Evolutionary conservation across 2,888 invertebrate genomes (phyloP).

Genomic region (Entomobrya proxima): DNA sequence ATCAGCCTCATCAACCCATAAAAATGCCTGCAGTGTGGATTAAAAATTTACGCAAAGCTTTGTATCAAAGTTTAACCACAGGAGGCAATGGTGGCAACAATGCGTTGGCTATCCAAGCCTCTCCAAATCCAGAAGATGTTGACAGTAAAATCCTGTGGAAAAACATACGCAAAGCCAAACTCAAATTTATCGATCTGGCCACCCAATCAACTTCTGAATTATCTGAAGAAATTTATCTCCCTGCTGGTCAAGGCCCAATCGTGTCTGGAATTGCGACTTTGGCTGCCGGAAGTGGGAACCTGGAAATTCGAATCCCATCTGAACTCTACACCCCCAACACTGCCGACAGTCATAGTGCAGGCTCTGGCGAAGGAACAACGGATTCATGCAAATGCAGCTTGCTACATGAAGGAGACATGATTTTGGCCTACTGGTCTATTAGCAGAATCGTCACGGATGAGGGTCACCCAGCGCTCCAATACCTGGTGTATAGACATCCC

Average conservation of each 20-base stretch:
- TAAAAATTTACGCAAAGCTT: conserved; percentile 70
- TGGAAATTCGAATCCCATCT: conserved; percentile 71
- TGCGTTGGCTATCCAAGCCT: neutral
- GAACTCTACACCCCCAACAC: conserved; percentile 66
- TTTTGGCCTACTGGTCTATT: conserved; percentile 74
- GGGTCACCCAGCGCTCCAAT: conserved; percentile 72
- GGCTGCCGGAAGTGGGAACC: conserved; percentile 58
- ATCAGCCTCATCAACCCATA: neutral
- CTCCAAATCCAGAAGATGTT: neutral
- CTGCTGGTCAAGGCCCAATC: conserved; percentile 68
- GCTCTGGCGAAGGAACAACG: neutral
- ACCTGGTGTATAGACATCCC: conserved; percentile 72
- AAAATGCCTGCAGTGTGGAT: conserved; percentile 73
- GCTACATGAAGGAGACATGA: conserved; percentile 71
- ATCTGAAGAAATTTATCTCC: conserved; percentile 67
- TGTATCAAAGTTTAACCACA: conserved; percentile 72
- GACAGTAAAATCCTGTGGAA: conserved; percentile 68
- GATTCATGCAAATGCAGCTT: conserved; percentile 72
- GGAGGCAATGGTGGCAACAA: neutral
- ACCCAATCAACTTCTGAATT: conserved; percentile 51
- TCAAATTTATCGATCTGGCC: conserved; percentile 65
- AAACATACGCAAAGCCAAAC: conserved; percentile 66
- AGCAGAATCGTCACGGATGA: conserved; percentile 67
- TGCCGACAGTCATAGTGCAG: conserved; percentile 37
- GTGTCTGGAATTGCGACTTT: conserved; percentile 72